Percentiles rank a stretch among this genome's conserved stretches.
Conservation (phyloP, 2,113 vertebrate species). For the Mesoclemmys tuberculata region DNA sequence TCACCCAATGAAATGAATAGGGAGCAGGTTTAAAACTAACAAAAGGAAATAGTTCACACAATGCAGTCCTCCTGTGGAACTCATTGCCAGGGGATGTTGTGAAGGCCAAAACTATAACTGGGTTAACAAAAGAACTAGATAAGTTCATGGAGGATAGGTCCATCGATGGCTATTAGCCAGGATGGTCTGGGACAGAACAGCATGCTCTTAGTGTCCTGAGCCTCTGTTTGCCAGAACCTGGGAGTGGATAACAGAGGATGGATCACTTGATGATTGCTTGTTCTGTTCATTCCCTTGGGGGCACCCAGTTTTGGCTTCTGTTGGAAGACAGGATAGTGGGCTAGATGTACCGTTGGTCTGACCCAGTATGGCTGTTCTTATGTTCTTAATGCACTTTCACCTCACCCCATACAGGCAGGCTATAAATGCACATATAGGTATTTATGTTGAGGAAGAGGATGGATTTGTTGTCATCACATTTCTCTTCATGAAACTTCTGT, state of each 20-base stretch:
- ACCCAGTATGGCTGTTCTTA: not conserved
- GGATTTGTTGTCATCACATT: not conserved
- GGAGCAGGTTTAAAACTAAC: no score
- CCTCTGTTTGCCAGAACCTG: not conserved
- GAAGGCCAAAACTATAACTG: no score
- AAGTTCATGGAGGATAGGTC: no score
- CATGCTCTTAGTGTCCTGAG: not conserved
- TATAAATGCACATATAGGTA: not conserved
- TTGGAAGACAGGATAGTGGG: not conserved
- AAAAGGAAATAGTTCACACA: no score
- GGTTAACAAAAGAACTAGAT: no score
- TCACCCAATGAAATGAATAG: no score
- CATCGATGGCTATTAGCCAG: no score
- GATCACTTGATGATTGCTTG: not conserved
- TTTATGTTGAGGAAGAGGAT: not conserved
- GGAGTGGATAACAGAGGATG: not conserved
- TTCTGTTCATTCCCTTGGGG: not conserved
- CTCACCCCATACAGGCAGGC: rapidly evolving
- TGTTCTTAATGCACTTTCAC: rapidly evolving
- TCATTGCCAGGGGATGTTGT: no score
- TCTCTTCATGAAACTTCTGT: not conserved
- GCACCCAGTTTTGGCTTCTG: not conserved
- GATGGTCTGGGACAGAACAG: not conserved
- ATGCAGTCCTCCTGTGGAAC: no score
- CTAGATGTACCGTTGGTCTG: not conserved